Conservation (phyloP, 2,888 invertebrate genomes). For the Synanthedon tipuliformis region DNA sequence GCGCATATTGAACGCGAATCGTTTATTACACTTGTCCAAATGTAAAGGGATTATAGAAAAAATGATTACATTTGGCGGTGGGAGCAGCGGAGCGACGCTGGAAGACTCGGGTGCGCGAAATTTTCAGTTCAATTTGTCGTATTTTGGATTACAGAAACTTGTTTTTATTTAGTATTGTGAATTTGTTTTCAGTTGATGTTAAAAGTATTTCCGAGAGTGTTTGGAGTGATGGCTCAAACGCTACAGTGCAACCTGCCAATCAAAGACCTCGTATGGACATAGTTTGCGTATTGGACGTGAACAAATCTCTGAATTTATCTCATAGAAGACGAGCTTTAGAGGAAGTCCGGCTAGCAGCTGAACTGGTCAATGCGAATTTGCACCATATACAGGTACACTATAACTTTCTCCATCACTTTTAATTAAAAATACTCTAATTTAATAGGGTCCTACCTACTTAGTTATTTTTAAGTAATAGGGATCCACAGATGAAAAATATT, state of each 20-base stretch:
- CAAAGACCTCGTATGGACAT: conserved; percentile 84
- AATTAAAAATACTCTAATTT: too few species aligned
- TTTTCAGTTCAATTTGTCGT: conserved; percentile 2
- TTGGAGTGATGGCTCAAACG: conserved; percentile 66
- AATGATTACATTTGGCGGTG: conserved; percentile 63
- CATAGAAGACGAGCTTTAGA: conserved; percentile 86
- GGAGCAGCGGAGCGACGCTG: conserved; percentile 44
- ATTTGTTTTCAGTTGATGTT: conserved; percentile 47
- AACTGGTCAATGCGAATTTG: conserved; percentile 81
- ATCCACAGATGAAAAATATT: too few species aligned
- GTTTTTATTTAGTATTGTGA: conserved; percentile 8
- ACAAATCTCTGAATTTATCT: conserved; percentile 76
- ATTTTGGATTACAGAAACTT: conserved; percentile 2
- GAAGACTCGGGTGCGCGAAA: conserved; percentile 50
- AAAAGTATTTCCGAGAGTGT: conserved; percentile 66
- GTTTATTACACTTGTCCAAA: conserved; percentile 42
- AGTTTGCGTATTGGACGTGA: conserved; percentile 86
- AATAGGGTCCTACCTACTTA: too few species aligned
- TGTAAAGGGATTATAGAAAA: conserved; percentile 41
- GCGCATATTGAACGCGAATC: conserved; percentile 35
- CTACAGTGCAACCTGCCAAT: conserved; percentile 57
- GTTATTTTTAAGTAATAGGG: too few species aligned
- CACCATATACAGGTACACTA: conserved; percentile 82
- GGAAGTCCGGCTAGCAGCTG: conserved; percentile 85
- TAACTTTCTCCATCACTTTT: not conserved